Evolutionary conservation across 2,888 invertebrate genomes (phyloP).

Genomic region (Carpatolechia fugitivella): DNA sequence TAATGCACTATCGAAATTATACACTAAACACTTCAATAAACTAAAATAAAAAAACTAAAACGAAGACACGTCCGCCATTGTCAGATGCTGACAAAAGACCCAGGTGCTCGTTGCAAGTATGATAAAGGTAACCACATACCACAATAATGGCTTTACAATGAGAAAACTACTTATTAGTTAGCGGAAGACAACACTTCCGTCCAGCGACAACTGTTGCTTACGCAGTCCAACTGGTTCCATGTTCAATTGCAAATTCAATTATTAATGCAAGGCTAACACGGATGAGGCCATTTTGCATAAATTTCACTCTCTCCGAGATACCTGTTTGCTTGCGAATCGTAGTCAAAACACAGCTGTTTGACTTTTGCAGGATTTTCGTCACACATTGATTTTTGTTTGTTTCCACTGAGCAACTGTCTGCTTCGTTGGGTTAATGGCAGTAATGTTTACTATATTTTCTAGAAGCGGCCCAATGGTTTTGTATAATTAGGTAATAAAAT

Average conservation of each 20-base stretch:
- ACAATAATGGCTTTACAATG: too few species aligned
- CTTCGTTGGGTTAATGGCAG: too few species aligned
- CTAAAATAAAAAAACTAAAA: too few species aligned
- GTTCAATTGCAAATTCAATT: neutral
- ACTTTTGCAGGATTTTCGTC: neutral
- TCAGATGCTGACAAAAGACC: too few species aligned
- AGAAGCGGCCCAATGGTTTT: too few species aligned
- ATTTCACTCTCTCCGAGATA: slow-evolving; percentile 6
- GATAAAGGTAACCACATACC: too few species aligned
- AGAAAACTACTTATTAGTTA: neutral
- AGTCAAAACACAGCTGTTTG: neutral
- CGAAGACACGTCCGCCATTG: too few species aligned
- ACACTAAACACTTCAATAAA: too few species aligned
- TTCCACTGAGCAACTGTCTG: neutral
- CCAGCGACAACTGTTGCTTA: neutral
- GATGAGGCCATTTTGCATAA: neutral
- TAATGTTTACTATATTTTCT: too few species aligned
- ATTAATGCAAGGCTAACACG: neutral
- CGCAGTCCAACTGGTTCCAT: neutral
- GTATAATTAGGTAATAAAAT: too few species aligned
- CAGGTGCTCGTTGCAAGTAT: too few species aligned
- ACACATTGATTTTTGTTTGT: neutral
- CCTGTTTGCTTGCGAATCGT: neutral
- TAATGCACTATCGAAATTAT: too few species aligned
- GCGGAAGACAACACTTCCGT: neutral